Percentiles rank a stretch among this genome's conserved stretches.
Evolutionary conservation across 2,888 invertebrate genomes (phyloP).

Genomic region (Euzophera pinguis): DNA sequence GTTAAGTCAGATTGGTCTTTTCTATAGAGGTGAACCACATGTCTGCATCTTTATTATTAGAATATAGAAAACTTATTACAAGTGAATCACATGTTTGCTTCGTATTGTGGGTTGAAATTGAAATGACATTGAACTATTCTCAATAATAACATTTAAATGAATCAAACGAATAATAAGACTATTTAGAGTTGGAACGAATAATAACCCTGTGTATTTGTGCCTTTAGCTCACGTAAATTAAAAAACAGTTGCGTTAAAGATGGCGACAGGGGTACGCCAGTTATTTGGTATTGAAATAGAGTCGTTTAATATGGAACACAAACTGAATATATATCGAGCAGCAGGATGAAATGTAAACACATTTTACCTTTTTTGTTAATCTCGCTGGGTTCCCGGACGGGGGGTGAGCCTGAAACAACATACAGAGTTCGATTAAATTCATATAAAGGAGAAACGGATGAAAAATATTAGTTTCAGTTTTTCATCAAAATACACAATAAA

Average conservation of each 20-base stretch:
- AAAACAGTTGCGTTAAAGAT: slow-evolving; percentile 40
- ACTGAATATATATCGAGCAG: slow-evolving; percentile 33
- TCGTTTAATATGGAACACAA: slow-evolving; percentile 23
- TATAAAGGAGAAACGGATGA: background rate
- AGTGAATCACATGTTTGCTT: too few relatives aligned
- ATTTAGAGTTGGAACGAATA: too few relatives aligned
- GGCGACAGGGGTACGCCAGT: slow-evolving; percentile 34
- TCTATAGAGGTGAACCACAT: too few relatives aligned
- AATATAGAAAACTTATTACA: too few relatives aligned
- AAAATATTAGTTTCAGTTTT: slow-evolving; percentile 10
- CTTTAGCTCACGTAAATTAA: slow-evolving; percentile 31
- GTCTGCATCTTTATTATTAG: too few relatives aligned
- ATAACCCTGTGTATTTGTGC: background rate
- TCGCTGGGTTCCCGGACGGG: slow-evolving; percentile 63
- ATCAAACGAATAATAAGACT: too few relatives aligned
- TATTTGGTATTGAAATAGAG: slow-evolving; percentile 58
- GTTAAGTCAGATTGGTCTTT: too few relatives aligned
- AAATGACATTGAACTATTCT: too few relatives aligned
- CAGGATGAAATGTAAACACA: slow-evolving; percentile 19
- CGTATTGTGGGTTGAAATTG: too few relatives aligned
- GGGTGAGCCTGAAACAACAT: slow-evolving; percentile 61
- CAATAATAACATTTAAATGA: too few relatives aligned
- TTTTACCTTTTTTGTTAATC: slow-evolving; percentile 68
- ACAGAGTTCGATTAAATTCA: slow-evolving; percentile 14
- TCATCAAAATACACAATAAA: background rate